These are phyloP conservation scores for Bruchidius siliquastri DNA, from an alignment of 2,888 invertebrate species.

Conservation along the genomic window DNA sequence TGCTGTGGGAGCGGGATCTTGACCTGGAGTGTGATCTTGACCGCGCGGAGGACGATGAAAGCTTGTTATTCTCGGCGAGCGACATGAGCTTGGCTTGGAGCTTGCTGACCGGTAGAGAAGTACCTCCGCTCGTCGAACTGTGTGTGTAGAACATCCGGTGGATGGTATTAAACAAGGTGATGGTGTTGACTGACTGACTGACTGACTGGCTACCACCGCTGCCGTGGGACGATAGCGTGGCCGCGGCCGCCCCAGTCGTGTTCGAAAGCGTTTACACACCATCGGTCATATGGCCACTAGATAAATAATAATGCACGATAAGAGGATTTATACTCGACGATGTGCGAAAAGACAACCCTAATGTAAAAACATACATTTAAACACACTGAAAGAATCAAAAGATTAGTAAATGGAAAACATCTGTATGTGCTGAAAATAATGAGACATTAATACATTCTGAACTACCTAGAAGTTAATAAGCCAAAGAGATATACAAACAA, in stretches of 20 bases:
- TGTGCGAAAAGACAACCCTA: background rate
- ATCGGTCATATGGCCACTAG: background rate
- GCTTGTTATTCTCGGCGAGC: constrained; percentile 52
- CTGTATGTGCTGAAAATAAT: too few relatives aligned
- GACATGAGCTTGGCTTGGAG: constrained; percentile 61
- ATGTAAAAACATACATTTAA: background rate
- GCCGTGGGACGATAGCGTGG: background rate
- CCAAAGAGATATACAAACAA: too few relatives aligned
- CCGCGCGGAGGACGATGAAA: constrained; percentile 38
- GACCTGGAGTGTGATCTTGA: constrained; percentile 39
- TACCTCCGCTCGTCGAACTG: background rate
- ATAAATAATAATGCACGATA: background rate
- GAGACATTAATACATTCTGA: too few relatives aligned
- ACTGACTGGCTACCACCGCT: background rate
- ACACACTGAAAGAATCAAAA: background rate
- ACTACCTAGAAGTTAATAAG: too few relatives aligned
- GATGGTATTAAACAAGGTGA: background rate
- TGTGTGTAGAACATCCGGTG: background rate
- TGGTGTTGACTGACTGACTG: background rate
- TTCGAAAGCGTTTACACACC: background rate
- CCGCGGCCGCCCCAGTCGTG: background rate
- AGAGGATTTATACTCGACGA: background rate
- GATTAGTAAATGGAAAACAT: background rate
- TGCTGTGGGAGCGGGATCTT: constrained; percentile 33
- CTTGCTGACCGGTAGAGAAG: constrained; percentile 49